Conservation (phyloP, 2,888 invertebrate species). For the Metopia argyrocephala region DNA sequence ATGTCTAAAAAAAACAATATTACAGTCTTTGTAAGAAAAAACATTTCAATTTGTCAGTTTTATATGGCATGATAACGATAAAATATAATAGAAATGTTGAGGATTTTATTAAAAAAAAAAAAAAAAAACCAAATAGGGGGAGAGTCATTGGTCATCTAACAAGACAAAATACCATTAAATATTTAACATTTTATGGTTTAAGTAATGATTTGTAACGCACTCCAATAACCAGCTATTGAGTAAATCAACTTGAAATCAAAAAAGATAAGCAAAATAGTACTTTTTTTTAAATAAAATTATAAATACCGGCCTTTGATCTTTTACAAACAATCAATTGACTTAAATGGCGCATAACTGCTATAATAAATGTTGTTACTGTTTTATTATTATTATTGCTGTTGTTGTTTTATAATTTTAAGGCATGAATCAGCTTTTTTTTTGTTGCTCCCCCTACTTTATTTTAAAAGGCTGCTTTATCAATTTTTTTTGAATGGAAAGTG, state of each 20-base stretch:
- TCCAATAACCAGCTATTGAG: slow-evolving; percentile 14
- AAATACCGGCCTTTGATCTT: slow-evolving; percentile 47
- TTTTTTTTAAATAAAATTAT: slow-evolving; percentile 12
- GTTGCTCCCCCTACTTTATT: not conserved
- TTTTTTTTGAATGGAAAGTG: too few species aligned
- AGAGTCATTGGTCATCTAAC: not conserved
- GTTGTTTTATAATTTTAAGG: slow-evolving; percentile 36
- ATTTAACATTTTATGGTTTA: slow-evolving; percentile 12
- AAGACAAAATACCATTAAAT: slow-evolving; percentile 7
- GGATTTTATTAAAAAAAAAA: not conserved
- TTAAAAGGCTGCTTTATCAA: too few species aligned
- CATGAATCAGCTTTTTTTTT: slow-evolving; percentile 60
- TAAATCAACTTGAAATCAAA: slow-evolving; percentile 54
- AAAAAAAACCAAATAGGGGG: not conserved
- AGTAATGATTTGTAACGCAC: slow-evolving; percentile 54
- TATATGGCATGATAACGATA: slow-evolving; percentile 7
- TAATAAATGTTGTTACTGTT: slow-evolving; percentile 42
- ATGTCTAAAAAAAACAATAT: not conserved
- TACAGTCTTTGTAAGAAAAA: not conserved
- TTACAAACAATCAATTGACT: slow-evolving; percentile 40
- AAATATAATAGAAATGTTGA: slow-evolving; percentile 17
- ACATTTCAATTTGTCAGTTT: slow-evolving; percentile 59
- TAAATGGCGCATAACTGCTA: slow-evolving; percentile 42
- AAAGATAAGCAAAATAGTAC: slow-evolving; percentile 59
- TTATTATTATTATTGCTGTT: too few species aligned